Base-by-base conservation (phyloP, 2,888 invertebrate genomes). In the Clusia tigrina region DNA sequence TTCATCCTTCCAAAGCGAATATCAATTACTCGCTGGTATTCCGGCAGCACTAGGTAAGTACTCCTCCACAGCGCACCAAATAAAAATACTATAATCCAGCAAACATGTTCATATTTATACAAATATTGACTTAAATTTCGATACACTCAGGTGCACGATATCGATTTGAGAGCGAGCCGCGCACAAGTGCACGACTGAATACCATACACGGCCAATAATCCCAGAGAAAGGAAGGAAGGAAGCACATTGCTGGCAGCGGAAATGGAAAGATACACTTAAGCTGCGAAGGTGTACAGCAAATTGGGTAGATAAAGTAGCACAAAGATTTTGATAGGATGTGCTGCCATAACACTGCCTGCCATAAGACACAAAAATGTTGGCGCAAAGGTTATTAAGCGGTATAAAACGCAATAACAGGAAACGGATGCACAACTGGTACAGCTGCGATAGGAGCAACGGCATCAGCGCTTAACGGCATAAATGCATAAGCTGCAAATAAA, bases 91-190 rank as follows among this genome's bases (percentile, higher is more conserved):
- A 5, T 48, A 48, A 48, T 48, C 48, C 48, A 48, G 6, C 48
- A 48, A 48, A 48, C 2, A 48, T 20, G 48, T 20, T 48, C 22
- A 18, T 48, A 48, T 20, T 48, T 20, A 22, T 3, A 48, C 48
- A 20, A 48, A 42, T 42, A 42, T 42, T 42, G 42, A 17, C 42
- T 42, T 42, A 6, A 32, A 42, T n/a, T 42, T 42, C 42, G 42
- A 42, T 42, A 42, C 42, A 42, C 22, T 48, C 48, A 48, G 48
- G 48, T 48, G 48, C 20, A 20, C 48, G 20, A 18, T 48, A 48
- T 48, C 48, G 48, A 48, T 48, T 48, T 20, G 2, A 20, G 22
- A 48, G 48, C 48, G 3, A 17, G 15, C 12, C 18, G 18, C 20
- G 42, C 42, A 15, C 12, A 42, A 6, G 42, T n/a, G 12, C 6